A percentile compares a stretch with the other conserved stretches of the same genome.
These are phyloP conservation scores for Acanthosepion pharaonis DNA, from an alignment of 2,888 invertebrate species.

Conservation along the genomic window DNA sequence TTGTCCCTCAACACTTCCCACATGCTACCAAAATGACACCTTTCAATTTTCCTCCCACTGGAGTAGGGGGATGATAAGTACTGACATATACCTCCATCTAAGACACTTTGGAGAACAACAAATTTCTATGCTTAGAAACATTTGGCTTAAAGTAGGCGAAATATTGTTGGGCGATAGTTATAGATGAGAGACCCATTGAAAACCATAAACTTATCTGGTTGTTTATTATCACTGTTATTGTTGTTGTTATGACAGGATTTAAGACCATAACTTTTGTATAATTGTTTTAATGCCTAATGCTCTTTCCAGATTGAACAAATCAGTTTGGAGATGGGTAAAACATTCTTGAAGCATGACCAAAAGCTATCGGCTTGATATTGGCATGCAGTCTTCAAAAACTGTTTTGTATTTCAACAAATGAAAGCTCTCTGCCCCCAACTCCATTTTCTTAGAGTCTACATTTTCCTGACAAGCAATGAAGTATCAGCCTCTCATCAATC, in stretches of 20 bases:
- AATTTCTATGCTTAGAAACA: background rate
- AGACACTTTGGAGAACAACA: conserved; percentile 33
- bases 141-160: background rate
- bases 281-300: background rate
- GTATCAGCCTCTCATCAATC: background rate
- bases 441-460: background rate
- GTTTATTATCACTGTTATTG: background rate
- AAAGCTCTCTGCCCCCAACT: background rate
- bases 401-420: background rate
- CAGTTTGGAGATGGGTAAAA: background rate
- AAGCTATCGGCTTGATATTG: background rate
- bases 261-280: background rate
- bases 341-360: background rate
- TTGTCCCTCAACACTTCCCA: background rate
- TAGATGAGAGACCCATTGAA: background rate
- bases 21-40: background rate
- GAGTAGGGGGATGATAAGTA: background rate
- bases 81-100: conserved; percentile 4
- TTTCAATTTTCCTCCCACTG: background rate
- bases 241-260: background rate
- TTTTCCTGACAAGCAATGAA: background rate
- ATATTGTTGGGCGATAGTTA: background rate
- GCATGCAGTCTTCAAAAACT: background rate
- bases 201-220: background rate
- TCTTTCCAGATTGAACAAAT: background rate